phyloP scores from a whole-genome alignment of 2,888 invertebrate genomes.

The Perdita meconis region DNA sequence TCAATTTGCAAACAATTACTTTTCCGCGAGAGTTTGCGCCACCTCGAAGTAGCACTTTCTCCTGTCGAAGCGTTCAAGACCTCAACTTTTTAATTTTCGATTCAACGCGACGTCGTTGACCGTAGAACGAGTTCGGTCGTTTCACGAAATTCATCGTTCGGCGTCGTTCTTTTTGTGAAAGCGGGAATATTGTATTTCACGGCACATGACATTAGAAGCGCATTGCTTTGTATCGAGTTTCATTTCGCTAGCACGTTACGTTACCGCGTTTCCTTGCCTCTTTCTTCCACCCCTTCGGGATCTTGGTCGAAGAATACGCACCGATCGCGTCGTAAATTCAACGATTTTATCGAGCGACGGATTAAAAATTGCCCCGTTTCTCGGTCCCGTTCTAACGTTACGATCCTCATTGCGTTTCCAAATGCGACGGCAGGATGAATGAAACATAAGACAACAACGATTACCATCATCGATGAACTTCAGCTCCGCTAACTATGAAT shows the following conservation, averaged over 20 bases:
- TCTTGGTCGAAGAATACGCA: too few species aligned
- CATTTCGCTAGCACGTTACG: neutral
- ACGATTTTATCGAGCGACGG: constrained; percentile 1
- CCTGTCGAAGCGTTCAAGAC: neutral
- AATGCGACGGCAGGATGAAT: constrained; percentile 39
- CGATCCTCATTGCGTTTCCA: constrained; percentile 20
- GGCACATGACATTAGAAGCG: constrained; percentile 4
- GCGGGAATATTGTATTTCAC: constrained; percentile 33
- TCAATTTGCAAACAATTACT: constrained; percentile 29
- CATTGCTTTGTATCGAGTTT: constrained; percentile 23
- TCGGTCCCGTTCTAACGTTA: too few species aligned
- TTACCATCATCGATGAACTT: constrained; percentile 46
- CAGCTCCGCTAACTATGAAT: constrained; percentile 54
- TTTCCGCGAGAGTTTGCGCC: constrained; percentile 1
- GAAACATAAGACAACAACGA: constrained; percentile 55
- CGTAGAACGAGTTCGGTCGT: neutral
- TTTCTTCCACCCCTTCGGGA: too few species aligned
- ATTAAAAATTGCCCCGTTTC: constrained; percentile 19
- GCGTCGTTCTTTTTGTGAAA: constrained; percentile 24
- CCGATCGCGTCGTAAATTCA: neutral
- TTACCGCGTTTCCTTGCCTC: neutral
- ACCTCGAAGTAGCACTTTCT: constrained; percentile 15
- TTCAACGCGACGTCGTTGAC: neutral
- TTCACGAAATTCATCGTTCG: constrained; percentile 26
- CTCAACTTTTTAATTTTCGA: constrained; percentile 1